Conservation (phyloP, 2,113 vertebrate species). For the Paratilapia polleni region DNA sequence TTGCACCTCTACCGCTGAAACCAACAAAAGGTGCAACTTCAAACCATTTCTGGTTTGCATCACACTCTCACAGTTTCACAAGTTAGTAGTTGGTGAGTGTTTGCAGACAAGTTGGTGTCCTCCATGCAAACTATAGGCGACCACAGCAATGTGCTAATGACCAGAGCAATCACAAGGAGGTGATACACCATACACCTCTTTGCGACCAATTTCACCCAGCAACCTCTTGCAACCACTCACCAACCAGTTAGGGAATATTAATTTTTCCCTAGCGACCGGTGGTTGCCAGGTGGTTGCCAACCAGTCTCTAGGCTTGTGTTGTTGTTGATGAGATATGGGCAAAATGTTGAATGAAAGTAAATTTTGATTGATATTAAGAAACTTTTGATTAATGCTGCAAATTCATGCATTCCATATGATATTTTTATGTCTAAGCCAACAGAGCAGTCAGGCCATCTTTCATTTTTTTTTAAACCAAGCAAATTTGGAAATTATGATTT, state of each 20-base stretch:
- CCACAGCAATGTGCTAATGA: background rate
- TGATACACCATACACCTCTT: background rate
- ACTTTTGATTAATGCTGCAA: background rate
- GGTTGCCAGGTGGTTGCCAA: fast-evolving
- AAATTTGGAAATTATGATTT: background rate
- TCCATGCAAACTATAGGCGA: background rate
- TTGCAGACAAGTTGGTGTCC: background rate
- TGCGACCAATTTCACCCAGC: background rate
- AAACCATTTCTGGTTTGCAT: fast-evolving
- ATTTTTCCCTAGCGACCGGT: background rate
- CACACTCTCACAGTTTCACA: background rate
- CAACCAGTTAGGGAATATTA: too few relatives aligned
- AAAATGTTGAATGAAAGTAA: background rate
- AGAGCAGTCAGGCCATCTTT: background rate
- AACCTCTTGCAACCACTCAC: fast-evolving
- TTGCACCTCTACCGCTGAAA: background rate
- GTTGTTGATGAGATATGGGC: background rate
- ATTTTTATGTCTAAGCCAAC: background rate
- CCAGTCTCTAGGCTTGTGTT: too few relatives aligned
- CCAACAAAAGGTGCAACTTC: background rate
- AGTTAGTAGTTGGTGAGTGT: background rate
- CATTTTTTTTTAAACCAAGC: background rate
- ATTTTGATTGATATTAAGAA: background rate
- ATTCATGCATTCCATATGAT: background rate
- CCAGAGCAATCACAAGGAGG: fast-evolving